Percentiles rank a stretch among this genome's conserved stretches.
phyloP scores from a whole-genome alignment of 92 coral and sea anemone species.

The Metridium senile region DNA sequence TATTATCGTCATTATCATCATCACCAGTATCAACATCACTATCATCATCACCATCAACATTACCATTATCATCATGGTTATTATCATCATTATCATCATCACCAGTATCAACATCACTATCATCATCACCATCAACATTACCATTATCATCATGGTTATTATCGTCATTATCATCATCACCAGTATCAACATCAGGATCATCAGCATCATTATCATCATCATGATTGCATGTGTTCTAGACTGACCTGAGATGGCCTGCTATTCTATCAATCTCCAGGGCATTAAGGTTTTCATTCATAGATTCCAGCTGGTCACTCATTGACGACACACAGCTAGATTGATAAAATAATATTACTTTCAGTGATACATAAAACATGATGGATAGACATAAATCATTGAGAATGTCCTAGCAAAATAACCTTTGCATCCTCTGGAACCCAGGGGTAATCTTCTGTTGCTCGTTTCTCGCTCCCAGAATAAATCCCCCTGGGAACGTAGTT shows the following conservation, averaged over 20 bases:
- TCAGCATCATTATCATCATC: not conserved
- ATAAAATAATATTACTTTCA: too few species aligned
- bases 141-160: not conserved
- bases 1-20: not conserved
- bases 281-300: constrained; percentile 88
- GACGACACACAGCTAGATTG: constrained; percentile 78
- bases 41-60: too few species aligned
- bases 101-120: not conserved
- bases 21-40: too few species aligned
- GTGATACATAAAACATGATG: too few species aligned
- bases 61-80: too few species aligned
- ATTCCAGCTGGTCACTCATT: constrained; percentile 83
- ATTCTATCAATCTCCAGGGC: constrained; percentile 85
- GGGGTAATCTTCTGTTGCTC: too few species aligned
- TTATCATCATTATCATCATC: not conserved
- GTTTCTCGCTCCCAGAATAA: too few species aligned
- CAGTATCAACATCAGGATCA: not conserved
- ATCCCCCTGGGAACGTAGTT: too few species aligned
- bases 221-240: not conserved
- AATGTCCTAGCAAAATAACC: too few species aligned
- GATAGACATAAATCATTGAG: too few species aligned
- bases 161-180: not conserved
- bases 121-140: not conserved
- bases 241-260: constrained; percentile 79
- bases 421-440: too few species aligned